Percentiles rank a stretch among this genome's conserved stretches.
Evolutionary conservation across 1,140 invertebrate genomes (phyloP).

Genomic region (Galleria mellonella): DNA sequence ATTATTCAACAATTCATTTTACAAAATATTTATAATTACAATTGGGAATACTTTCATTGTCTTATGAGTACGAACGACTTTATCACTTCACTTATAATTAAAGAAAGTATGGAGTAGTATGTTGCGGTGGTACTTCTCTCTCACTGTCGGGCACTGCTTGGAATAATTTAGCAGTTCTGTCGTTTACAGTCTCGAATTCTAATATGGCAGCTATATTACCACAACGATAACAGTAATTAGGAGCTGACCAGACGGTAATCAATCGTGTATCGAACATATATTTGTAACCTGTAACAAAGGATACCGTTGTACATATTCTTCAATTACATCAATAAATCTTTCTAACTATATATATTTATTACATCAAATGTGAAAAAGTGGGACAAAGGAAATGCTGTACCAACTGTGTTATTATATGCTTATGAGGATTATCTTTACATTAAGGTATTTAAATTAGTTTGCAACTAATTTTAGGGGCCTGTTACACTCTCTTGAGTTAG

Average conservation of each 20-base stretch:
- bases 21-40: constrained; percentile 49
- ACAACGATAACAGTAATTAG: constrained; percentile 97
- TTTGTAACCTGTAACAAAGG: constrained; percentile 84
- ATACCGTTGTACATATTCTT: no score
- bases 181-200: constrained; percentile 85
- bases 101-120: constrained; percentile 97
- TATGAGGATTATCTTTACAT: no score
- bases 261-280: constrained; percentile 97
- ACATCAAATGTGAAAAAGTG: no score
- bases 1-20: constrained; percentile 54
- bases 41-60: constrained; percentile 36
- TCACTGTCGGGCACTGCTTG: constrained; percentile 95
- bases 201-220: constrained; percentile 95
- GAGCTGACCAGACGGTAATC: constrained; percentile 97
- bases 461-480: no score
- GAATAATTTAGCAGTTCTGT: constrained; percentile 91
- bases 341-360: no score
- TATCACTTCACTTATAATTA: constrained; percentile 57
- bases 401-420: constrained; percentile 1
- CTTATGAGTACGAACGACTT: constrained; percentile 2
- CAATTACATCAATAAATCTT: no score
- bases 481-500: no score
- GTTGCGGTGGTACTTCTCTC: constrained; percentile 92
- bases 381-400: no score
- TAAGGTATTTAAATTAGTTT: no score